These are phyloP conservation scores for Trinectes maculatus DNA, from an alignment of 2,113 vertebrate species.

Conservation along the genomic window DNA sequence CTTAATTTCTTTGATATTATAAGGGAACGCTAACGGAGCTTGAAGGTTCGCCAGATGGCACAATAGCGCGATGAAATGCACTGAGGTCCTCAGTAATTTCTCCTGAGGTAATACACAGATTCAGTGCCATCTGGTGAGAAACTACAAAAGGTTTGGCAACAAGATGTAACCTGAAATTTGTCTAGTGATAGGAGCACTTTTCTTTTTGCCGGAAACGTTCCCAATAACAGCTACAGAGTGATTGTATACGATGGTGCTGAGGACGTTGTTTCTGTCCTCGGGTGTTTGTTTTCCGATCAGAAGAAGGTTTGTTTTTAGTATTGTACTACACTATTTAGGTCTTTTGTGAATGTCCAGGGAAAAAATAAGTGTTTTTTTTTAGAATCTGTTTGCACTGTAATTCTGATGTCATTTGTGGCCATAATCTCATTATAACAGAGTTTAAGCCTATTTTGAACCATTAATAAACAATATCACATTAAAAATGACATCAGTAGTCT, in stretches of 20 bases:
- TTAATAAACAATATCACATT: not conserved
- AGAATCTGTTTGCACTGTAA: not conserved
- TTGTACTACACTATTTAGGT: not conserved
- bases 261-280: not conserved
- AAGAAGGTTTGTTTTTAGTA: not conserved
- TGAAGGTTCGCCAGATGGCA: conserved; percentile 25
- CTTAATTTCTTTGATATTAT: not conserved
- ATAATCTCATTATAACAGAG: no score
- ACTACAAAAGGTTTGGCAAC: conserved; percentile 37
- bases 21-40: conserved; percentile 12
- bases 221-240: not conserved
- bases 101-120: conserved; percentile 40
- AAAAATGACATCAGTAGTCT: not conserved
- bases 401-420: no score
- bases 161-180: conserved; percentile 13
- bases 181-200: conserved; percentile 6
- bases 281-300: not conserved
- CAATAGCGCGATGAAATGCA: conserved; percentile 14
- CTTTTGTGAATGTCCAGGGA: not conserved
- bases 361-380: not conserved
- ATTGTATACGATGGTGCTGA: not conserved
- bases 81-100: conserved; percentile 32
- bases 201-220: conserved; percentile 9
- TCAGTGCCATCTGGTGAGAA: conserved; percentile 42
- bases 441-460: not conserved